phyloP scores from a whole-genome alignment of 2,113 vertebrate genomes.

The Triplophysa tibetana region DNA sequence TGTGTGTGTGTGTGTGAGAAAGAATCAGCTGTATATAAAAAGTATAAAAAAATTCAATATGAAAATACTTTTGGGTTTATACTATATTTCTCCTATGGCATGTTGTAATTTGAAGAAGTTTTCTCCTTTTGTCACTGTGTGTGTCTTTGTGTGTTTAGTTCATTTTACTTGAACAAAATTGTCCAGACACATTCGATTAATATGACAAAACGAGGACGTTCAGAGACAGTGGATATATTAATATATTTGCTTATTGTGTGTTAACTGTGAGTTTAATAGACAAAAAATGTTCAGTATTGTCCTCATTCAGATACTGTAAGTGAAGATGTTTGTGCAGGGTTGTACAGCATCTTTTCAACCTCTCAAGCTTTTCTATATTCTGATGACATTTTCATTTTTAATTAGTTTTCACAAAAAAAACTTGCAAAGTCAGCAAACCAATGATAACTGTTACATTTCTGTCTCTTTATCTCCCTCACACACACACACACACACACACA shows the following conservation, averaged over 20 bases:
- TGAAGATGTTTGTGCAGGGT: too few species aligned
- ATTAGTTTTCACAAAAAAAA: neutral
- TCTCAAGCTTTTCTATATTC: neutral
- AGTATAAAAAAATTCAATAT: neutral
- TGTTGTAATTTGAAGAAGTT: neutral
- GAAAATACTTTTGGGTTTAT: neutral
- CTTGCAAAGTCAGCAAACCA: slow-evolving; percentile 6
- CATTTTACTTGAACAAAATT: too few species aligned
- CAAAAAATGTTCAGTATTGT: too few species aligned
- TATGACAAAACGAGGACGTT: too few species aligned
- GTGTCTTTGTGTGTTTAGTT: neutral
- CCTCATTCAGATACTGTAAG: too few species aligned
- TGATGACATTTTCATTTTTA: neutral
- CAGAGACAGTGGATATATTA: too few species aligned
- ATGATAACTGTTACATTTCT: neutral
- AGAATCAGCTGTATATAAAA: neutral
- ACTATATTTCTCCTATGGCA: neutral
- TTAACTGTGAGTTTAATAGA: too few species aligned
- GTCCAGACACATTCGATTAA: too few species aligned
- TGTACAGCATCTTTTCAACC: neutral
- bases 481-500: neutral
- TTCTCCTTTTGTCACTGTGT: neutral
- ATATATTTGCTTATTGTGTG: too few species aligned
- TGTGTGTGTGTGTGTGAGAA: neutral
- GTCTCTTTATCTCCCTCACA: neutral